Percentiles rank a stretch among this genome's conserved stretches.
Evolutionary conservation across 2,888 invertebrate genomes (phyloP).

Genomic region (Anthophora plumipes): DNA sequence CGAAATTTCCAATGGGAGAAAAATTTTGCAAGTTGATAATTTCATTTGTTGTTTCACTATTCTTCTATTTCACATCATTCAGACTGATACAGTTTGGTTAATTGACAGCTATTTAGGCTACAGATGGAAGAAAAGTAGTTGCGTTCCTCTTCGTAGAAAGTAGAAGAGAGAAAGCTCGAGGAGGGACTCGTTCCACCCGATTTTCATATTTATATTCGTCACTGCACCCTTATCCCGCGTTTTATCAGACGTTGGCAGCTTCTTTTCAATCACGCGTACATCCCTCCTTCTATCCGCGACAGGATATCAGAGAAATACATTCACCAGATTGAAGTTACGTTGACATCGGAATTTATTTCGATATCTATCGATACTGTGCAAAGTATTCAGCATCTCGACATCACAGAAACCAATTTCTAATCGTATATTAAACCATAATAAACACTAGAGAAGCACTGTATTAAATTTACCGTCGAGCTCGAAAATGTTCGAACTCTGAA

Average conservation of each 20-base stretch:
- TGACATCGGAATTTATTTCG: constrained; percentile 13
- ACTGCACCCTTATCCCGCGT: constrained; percentile 63
- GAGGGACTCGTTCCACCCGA: constrained; percentile 21
- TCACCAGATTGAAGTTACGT: constrained; percentile 13
- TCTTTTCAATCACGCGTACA: constrained; percentile 53
- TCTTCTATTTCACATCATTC: too few relatives aligned
- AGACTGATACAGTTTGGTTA: too few relatives aligned
- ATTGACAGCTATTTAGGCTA: background rate
- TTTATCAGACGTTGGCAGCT: constrained; percentile 71
- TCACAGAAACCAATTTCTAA: too few relatives aligned
- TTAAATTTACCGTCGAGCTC: too few relatives aligned
- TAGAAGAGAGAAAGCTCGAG: background rate
- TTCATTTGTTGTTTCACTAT: too few relatives aligned
- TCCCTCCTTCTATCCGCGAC: constrained; percentile 29
- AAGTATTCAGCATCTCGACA: too few relatives aligned
- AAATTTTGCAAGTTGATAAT: too few relatives aligned
- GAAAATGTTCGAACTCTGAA: too few relatives aligned
- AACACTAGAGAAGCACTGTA: too few relatives aligned
- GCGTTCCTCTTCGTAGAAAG: background rate
- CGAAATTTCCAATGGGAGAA: too few relatives aligned
- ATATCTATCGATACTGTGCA: constrained; percentile 1
- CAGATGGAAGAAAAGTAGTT: background rate
- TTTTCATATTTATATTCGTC: constrained; percentile 75
- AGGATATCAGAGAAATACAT: constrained; percentile 39
- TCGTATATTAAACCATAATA: too few relatives aligned